A percentile compares a stretch with the other conserved stretches of the same genome.
Conservation (phyloP, 2,797 vertebrate species). For the Lithobates pipiens region DNA sequence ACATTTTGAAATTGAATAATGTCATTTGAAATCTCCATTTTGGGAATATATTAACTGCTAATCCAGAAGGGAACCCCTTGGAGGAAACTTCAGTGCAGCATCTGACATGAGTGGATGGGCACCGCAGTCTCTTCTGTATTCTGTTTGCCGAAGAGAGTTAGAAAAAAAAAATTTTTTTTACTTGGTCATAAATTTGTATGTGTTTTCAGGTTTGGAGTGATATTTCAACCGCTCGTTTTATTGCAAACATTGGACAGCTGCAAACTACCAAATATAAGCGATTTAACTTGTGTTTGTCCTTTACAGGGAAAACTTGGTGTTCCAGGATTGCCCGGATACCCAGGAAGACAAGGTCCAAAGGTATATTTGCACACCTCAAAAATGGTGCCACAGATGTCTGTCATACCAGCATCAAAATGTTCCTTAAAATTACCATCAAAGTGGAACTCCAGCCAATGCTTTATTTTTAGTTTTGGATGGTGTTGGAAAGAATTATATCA, state of each 20-base stretch:
- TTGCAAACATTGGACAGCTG: background rate
- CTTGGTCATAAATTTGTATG: background rate
- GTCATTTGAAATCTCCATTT: background rate
- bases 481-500: no score
- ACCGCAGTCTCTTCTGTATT: background rate
- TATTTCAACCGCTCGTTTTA: background rate
- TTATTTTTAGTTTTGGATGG: no score
- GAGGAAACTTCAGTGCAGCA: background rate
- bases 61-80: background rate
- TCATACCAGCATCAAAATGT: no score
- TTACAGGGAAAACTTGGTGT: slow-evolving; percentile 95
- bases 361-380: slow-evolving; percentile 70
- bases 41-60: background rate
- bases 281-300: background rate
- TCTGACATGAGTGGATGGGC: background rate
- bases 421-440: no score
- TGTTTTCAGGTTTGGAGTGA: no score
- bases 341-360: slow-evolving; percentile 96
- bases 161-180: background rate
- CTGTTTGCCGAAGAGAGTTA: background rate
- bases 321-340: slow-evolving; percentile 94
- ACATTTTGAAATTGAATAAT: no score
- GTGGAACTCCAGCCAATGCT: no score
- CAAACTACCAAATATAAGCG: background rate
- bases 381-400: no score